Base-by-base conservation (phyloP, 2,888 invertebrate genomes). In the Lepas anatifera region DNA sequence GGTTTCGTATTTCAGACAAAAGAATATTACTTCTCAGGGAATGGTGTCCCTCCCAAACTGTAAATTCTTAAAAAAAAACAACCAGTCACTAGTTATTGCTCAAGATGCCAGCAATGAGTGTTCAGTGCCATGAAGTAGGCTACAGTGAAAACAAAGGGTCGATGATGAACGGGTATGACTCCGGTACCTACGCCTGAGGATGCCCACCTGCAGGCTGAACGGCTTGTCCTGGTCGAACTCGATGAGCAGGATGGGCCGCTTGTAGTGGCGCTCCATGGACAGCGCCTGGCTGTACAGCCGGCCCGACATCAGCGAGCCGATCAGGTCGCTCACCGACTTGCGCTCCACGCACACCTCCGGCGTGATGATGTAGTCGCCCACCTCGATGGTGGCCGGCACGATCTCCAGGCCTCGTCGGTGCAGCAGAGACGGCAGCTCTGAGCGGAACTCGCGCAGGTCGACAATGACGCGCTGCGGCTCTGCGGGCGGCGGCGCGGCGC, bases 381-480 rank as follows among this genome's bases (percentile, higher is more conserved):
- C 88, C 76, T 87, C 85, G 66, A 95, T 84, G n/a, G 92, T 93
- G 1, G 92, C 83, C 0, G 95, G 94, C 75, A 94, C 88, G 69
- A 99, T 89, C 77, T 93, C 91, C 71, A 99, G 89, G 11, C 95
- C 95, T 70, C 93, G 86, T 77, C 90, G 89, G 79, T 99, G 96
- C 71, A 99, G 87, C 67, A 98, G 82, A 3, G 95, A 89, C 0
- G 99, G 99, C 68, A 99, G 83, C 80, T 98, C 97, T 70, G 96
- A 95, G 50, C 97, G 86, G 79, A 99, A 99, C 81, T 99, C 99
- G 75, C 99, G 85, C 89, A 97, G 94, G 80, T 99, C 99, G 22
- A 99, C 96, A 74, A 99, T 81, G 3, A 86, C 70, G 37, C 72
- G 70, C 32, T 68, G 68, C 29, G 58, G 41, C 22, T 37, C 52